Base-by-base conservation (phyloP, 2,888 invertebrate genomes). In the Crioceris asparagi region DNA sequence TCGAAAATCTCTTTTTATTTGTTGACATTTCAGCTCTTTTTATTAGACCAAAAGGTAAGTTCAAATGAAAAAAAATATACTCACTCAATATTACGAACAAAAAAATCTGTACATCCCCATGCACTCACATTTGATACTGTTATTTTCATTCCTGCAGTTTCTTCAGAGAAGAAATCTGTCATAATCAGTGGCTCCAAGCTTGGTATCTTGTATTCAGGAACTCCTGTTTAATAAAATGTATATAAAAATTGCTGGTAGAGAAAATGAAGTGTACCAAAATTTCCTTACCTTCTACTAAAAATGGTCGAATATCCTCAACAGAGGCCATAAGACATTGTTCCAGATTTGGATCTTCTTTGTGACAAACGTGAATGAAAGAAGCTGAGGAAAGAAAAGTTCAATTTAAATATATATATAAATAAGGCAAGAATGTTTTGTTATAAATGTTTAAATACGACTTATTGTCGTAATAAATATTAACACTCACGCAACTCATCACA, bases 131-230 rank as follows among this genome's bases (percentile, higher is more conserved):
- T 60, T 4, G 52, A 61, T 10, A 65, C 62, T 5, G 55, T 58
- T 34, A 72, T 53, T 48, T 52, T 62, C 39, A 72, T 56, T 1
- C 65, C 66, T n/a, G 54, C 55, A 3, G 66, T 61, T 36, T 69
- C 61, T 14, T 69, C 60, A 0, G 67, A 62, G n/a, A 67, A 62
- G 11, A 74, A 51, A 47, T 72, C 69, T 35, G 67, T 60, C 43
- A 72, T 55, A 4, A 62, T 34, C 19, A 74, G 55, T 1, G 75
- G 75, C 49, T 75, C 75, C 35, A 75, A 51, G 11, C 68, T 64
- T 0, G 75, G 75, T 38, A 75, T 67, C 27, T 69, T 65, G 42
- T 71, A 66, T 41, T 74, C 71, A 1, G 73, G 69, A 6, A 70
- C 64, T 16, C 71, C 65, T 65, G 17, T 3, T 16, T 11, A n/a